Evolutionary conservation across 2,888 invertebrate species (phyloP), one percentile per base, ranked within the genome.

Genomic region (Athalia rosae): DNA sequence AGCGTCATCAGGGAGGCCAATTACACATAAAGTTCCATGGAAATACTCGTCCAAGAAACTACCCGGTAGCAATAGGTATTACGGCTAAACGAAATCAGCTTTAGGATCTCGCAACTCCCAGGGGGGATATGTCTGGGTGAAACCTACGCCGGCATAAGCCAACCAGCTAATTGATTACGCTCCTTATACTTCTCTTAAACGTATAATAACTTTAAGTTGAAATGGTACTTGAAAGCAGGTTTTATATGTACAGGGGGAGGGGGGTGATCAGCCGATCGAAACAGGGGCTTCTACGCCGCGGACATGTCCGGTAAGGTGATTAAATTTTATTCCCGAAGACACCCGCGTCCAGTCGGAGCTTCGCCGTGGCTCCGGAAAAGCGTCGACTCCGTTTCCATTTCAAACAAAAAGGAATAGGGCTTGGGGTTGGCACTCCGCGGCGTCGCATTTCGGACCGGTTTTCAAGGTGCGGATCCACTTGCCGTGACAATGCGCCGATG

Each of bases 401-500:
- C 61, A 77, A 8, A 77, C 77, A 48, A 77, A 77, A 9, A 59
- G n/a, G n/a, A 77, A 77, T 41, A 43, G 67, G 28, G 67, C 67
- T 59, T 69, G 28, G 48, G 67, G 58, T 4, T 59, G 47, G 45
- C 77, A 77, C 43, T 56, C 67, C 5, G 45, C 43, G 58, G 28
- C 56, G n/a, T 56, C 59, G 41, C 67, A 67, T 13, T 77, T 59
- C 6, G 66, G 59, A 6, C 82, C 85, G 15, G 74, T 74, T 47
- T 74, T 74, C 28, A 41, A 59, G n/a, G 62, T 59, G 64, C 84
- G 83, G 66, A 83, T 84, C 85, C 85, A 86, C 80, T 84, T 85
- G 41, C 85, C 85, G 73, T 85, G 85, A 80, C 85, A 86, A 78
- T 81, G 81, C 58, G 81, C 77, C 62, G 82, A 78, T 64, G 82